Evolutionary conservation across 2,888 invertebrate genomes (phyloP), one percentile per base, ranked within the genome.

Genomic region (Meganola albula): DNA sequence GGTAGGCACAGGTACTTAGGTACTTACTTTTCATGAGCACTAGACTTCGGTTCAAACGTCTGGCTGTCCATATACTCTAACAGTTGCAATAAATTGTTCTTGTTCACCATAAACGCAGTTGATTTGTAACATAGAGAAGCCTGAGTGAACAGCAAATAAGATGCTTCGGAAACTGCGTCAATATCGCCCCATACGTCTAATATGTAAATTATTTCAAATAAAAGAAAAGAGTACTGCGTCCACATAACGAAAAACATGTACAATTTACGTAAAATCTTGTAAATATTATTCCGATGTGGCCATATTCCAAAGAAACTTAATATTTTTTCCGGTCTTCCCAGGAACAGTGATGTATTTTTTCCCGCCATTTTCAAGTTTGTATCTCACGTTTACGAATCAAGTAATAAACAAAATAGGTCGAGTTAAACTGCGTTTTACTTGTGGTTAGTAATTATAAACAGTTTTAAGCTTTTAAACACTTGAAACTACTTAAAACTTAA

Each of bases 71-170:
- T 78, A 1, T 60, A 59, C 2, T 48, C 48, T 9, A 80, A 26
- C 6, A 82, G 34, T 0, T 49, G 18, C 1, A 44, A 34, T 8
- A 83, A 40, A 34, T 58, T 64, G 0, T 53, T 55, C 41, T 71
- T 70, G 31, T 73, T 68, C 0, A 65, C 16, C 26, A 77, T 41
- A 31, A 79, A 76, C 9, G 67, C 67, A 0, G 77, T 74, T 0
- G 63, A 57, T 40, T 84, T 84, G 21, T 73, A 74, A 31, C 79
- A 83, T 1, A 78, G 51, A 0, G 77, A 75, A 0, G 76, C 78
- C 37, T 79, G 77, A 0, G 84, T 78, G 40, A 83, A 82, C 1
- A 83, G 48, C 30, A 84, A 43, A 31, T 73, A 77, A 0, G 77
- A 76, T 0, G 74, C 77, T 32, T 80, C 77, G 0, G 79, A 74